These are phyloP conservation scores for Metaphire vulgaris DNA, from an alignment of 1,140 invertebrate species.

Conservation along the genomic window DNA sequence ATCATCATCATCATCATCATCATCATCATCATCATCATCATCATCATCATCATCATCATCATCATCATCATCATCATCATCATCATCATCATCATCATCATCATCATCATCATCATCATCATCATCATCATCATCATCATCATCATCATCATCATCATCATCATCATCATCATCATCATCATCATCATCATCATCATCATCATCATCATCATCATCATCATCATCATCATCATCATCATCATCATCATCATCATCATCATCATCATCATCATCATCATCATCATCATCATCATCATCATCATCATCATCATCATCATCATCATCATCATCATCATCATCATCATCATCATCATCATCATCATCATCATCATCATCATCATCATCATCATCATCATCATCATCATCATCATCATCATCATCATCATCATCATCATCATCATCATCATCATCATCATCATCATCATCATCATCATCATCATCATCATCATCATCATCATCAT, in stretches of 20 bases:
- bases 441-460: neutral
- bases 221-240: neutral
- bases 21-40: slow-evolving; percentile 4
- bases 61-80: slow-evolving; percentile 30
- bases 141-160: too few species aligned
- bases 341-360: neutral
- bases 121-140: slow-evolving; percentile 17
- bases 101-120: slow-evolving; percentile 19
- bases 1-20: slow-evolving; percentile 10
- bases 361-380: neutral
- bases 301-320: neutral
- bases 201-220: too few species aligned
- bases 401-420: neutral
- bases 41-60: slow-evolving; percentile 29
- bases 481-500: slow-evolving; percentile 8
- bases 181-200: too few species aligned
- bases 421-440: neutral
- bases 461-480: neutral
- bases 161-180: too few species aligned
- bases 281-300: neutral
- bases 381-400: neutral
- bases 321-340: neutral
- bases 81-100: slow-evolving; percentile 28
- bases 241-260: neutral
- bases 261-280: neutral